Conservation (phyloP, 2,113 vertebrate genomes). For the Antennarius striatus region DNA sequence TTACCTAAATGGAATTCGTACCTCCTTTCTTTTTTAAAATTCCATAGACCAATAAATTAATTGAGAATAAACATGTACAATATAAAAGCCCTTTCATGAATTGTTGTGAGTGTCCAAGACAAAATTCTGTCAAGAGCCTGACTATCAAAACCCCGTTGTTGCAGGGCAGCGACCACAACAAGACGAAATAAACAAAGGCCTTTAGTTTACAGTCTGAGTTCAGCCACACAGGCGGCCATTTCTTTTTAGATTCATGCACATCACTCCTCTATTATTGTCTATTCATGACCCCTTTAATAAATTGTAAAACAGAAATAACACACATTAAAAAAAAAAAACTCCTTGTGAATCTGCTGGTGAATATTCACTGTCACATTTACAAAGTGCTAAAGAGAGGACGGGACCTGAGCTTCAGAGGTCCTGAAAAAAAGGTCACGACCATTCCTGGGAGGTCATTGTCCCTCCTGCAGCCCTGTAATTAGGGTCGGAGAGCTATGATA, state of each 20-base stretch:
- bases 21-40: neutral
- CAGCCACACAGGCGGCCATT: constrained; percentile 1
- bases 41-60: too few species aligned
- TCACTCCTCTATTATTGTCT: too few species aligned
- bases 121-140: constrained; percentile 27
- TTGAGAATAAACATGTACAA: too few species aligned
- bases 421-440: constrained; percentile 47
- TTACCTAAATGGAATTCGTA: neutral
- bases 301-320: too few species aligned
- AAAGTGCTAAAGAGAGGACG: neutral
- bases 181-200: constrained; percentile 36
- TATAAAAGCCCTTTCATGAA: constrained; percentile 47
- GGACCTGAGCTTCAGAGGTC: constrained; percentile 25
- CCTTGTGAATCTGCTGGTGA: too few species aligned
- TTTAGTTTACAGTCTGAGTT: constrained; percentile 17
- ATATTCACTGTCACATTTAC: neutral
- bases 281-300: too few species aligned
- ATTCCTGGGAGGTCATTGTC: constrained; percentile 44
- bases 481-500: constrained; percentile 31
- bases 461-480: constrained; percentile 50
- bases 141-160: constrained; percentile 66
- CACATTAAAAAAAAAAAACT: too few species aligned
- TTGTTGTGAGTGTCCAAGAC: constrained; percentile 33
- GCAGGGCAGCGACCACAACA: constrained; percentile 42
- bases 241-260: neutral